Base-by-base conservation (phyloP, 2,113 vertebrate genomes). In the Pterocles gutturalis region DNA sequence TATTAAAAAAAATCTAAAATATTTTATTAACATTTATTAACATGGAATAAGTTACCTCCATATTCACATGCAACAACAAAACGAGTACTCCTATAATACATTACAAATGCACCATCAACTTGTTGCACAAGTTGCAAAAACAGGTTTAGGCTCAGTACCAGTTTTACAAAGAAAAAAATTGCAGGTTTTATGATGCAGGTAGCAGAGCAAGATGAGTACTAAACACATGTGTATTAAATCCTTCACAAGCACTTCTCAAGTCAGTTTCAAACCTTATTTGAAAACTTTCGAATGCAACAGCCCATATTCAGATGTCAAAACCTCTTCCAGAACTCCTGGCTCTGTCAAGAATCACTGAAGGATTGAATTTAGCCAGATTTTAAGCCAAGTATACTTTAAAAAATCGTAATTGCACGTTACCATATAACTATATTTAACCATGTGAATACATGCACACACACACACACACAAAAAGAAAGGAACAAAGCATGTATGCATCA, bases 31-130 rank as follows among this genome's bases (percentile, higher is more conserved):
- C 29, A 45, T 22, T 36, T 51, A 60, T 17, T 21, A 36, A 43
- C 7, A 58, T 34, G 70, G 34, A 79, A 26, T 67, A 22, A 64
- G 10, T 25, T 46, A 48, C 26, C 29, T 51, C 58, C 20, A 24
- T 11, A 64, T 11, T 71, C 43, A 61, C 51, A 24, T 1, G n/a
- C 17, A 64, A 48, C 1, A 88, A 69, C 5, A 57, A 83, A 71
- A 34, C 3, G 2, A 89, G 20, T 38, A 38, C 5, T 31, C 8
- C 36, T 46, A 45, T 69, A 20, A 83, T 17, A 55, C 5, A 88
- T 43, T 7, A 70, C 12, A n/a, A 90, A 73, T 0, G 6, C 36
- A 5, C 17, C 21, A 7, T 2, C 1, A 21, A 7, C 0, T 1
- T 2, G 2, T 33, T 11, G 28, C 12, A 2, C 8, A 76, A 54